Evolutionary conservation across 2,888 invertebrate species (phyloP).

Genomic region (Eilema caniola): DNA sequence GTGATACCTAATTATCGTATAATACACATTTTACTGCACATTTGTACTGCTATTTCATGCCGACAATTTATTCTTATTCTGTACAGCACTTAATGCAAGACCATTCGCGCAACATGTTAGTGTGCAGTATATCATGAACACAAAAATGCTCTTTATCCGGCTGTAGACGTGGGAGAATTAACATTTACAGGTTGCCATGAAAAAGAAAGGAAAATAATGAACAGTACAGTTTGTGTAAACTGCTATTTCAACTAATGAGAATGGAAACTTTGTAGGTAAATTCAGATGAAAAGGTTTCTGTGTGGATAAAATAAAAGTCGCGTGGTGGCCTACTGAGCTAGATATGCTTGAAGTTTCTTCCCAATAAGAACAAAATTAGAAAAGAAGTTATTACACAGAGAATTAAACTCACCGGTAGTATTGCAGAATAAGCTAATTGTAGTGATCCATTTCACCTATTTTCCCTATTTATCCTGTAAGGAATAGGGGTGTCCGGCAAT

Average conservation of each 20-base stretch:
- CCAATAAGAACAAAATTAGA: too few relatives aligned
- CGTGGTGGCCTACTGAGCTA: not conserved
- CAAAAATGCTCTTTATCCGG: constrained; percentile 40
- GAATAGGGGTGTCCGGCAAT: too few relatives aligned
- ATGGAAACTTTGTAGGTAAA: constrained; percentile 4
- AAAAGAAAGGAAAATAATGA: constrained; percentile 8
- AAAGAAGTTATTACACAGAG: too few relatives aligned
- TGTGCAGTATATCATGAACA: constrained; percentile 37
- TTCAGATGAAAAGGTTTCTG: not conserved
- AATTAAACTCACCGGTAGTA: too few relatives aligned
- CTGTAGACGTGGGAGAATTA: constrained; percentile 31
- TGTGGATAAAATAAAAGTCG: not conserved
- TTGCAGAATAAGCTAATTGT: too few relatives aligned
- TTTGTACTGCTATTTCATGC: not conserved
- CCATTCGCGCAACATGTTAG: constrained; percentile 15
- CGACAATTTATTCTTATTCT: not conserved
- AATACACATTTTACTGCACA: not conserved
- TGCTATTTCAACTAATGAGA: constrained; percentile 13
- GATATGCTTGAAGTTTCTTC: not conserved
- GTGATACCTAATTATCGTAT: not conserved
- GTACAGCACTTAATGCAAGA: not conserved
- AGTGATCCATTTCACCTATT: too few relatives aligned
- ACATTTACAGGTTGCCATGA: constrained; percentile 34
- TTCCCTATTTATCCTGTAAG: too few relatives aligned
- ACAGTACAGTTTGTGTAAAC: constrained; percentile 1